These are phyloP conservation scores for Reticulitermes lucifugus DNA, from an alignment of 2,888 invertebrate species.

Conservation along the genomic window DNA sequence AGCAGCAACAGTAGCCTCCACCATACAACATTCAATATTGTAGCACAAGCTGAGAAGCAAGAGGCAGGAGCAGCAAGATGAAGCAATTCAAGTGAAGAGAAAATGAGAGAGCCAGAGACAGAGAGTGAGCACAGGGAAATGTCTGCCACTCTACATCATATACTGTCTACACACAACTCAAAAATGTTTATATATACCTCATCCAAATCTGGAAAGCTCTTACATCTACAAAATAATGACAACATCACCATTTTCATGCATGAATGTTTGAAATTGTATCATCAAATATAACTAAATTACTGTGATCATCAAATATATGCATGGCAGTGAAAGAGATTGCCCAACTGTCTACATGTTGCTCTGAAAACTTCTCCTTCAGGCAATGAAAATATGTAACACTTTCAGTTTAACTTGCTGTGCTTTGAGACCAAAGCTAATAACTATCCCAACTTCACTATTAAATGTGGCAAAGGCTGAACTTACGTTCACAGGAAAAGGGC, in stretches of 20 bases:
- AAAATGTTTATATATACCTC: slow-evolving; percentile 25
- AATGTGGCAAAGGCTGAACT: slow-evolving; percentile 65
- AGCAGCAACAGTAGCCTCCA: slow-evolving; percentile 22
- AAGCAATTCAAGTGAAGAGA: slow-evolving; percentile 28
- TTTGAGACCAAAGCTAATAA: slow-evolving; percentile 6
- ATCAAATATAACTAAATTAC: neutral
- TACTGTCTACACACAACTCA: slow-evolving; percentile 21
- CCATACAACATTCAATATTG: slow-evolving; percentile 15
- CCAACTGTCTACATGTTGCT: neutral
- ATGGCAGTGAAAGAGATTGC: slow-evolving; percentile 9
- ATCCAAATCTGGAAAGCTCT: slow-evolving; percentile 33
- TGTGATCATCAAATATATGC: slow-evolving; percentile 1
- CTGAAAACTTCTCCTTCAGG: slow-evolving; percentile 10
- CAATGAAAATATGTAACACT: slow-evolving; percentile 19
- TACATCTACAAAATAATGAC: slow-evolving; percentile 4
- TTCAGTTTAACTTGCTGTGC: neutral
- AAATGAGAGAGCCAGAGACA: slow-evolving; percentile 4
- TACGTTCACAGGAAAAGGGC: slow-evolving; percentile 92
- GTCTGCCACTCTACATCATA: slow-evolving; percentile 14
- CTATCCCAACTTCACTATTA: neutral
- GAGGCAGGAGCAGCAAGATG: slow-evolving; percentile 16
- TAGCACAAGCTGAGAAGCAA: slow-evolving; percentile 29
- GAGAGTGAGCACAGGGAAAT: neutral
- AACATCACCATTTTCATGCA: slow-evolving; percentile 20
- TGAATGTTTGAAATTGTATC: neutral